These are phyloP conservation scores for Hyalella azteca DNA, from an alignment of 2,888 invertebrate genomes.

Conservation along the genomic window DNA sequence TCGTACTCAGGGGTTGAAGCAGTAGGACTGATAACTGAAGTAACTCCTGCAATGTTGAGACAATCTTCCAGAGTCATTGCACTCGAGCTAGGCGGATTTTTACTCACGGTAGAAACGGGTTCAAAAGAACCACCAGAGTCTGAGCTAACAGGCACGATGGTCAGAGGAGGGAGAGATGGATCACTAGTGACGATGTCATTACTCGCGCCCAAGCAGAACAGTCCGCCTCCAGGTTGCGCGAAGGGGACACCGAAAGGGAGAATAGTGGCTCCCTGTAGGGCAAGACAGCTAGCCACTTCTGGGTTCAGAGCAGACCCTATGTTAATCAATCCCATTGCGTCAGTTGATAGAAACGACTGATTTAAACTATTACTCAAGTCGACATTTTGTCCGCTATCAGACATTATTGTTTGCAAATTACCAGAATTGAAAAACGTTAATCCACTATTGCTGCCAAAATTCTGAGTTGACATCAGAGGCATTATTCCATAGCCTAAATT, in stretches of 20 bases:
- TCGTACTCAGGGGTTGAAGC: background rate
- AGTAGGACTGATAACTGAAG: background rate
- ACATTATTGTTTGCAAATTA: background rate
- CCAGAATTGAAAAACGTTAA: background rate
- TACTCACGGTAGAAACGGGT: background rate
- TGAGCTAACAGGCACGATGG: background rate
- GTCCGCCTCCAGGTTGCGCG: background rate
- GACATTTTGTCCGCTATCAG: background rate
- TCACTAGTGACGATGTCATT: background rate
- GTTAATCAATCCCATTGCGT: background rate
- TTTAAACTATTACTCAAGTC: background rate
- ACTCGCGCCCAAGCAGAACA: background rate
- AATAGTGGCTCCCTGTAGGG: conserved; percentile 1
- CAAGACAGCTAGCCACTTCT: conserved; percentile 6
- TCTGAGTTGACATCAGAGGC: background rate
- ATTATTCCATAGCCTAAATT: conserved; percentile 29
- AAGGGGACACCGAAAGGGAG: conserved; percentile 9
- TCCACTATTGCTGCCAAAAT: background rate
- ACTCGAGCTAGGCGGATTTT: background rate
- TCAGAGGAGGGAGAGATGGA: background rate
- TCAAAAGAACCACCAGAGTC: background rate
- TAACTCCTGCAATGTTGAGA: conserved; percentile 23
- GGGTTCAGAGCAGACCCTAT: background rate
- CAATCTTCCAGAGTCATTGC: conserved; percentile 24
- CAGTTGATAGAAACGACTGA: background rate